Evolutionary conservation across 2,797 vertebrate genomes (phyloP).

Genomic region (Gymnoscopelus braueri): DNA sequence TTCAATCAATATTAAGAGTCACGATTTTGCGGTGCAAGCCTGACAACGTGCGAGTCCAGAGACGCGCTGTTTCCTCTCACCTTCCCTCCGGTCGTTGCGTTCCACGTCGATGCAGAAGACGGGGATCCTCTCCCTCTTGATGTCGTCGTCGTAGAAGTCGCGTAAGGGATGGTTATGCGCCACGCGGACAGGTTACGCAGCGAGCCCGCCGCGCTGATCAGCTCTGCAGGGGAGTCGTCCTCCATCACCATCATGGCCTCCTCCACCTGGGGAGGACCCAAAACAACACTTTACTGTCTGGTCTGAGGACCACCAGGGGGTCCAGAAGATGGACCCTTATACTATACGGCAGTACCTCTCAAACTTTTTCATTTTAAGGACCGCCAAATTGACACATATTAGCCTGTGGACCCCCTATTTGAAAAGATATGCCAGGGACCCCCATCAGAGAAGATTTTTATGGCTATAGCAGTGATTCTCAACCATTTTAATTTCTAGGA

Average conservation of each 20-base stretch:
- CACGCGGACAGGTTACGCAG: conserved; percentile 91
- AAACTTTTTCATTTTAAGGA: too few species aligned
- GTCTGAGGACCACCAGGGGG: background rate
- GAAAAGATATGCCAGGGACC: too few species aligned
- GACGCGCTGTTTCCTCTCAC: conserved; percentile 37
- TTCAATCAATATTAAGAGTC: too few species aligned
- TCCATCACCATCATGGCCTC: conserved; percentile 93
- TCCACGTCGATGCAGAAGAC: conserved; percentile 96
- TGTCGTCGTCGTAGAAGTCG: conserved; percentile 88
- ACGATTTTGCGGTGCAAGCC: too few species aligned
- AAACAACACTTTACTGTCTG: too few species aligned
- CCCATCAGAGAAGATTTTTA: too few species aligned
- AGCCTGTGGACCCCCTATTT: too few species aligned
- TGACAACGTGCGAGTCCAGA: too few species aligned
- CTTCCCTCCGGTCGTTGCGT: conserved; percentile 88
- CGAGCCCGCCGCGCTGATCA: conserved; percentile 76
- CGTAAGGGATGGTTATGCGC: conserved; percentile 90
- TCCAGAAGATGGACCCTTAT: background rate
- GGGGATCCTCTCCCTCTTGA: conserved; percentile 89
- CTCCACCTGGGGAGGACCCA: conserved; percentile 85
- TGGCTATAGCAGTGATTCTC: too few species aligned
- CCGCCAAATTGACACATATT: too few species aligned
- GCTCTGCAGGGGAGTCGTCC: conserved; percentile 88
- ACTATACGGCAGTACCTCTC: too few species aligned
- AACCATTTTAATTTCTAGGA: too few species aligned